A percentile compares a stretch with the other conserved stretches of the same genome.
Conservation (phyloP, 1,140 invertebrate genomes). For the Watersipora subatra region DNA sequence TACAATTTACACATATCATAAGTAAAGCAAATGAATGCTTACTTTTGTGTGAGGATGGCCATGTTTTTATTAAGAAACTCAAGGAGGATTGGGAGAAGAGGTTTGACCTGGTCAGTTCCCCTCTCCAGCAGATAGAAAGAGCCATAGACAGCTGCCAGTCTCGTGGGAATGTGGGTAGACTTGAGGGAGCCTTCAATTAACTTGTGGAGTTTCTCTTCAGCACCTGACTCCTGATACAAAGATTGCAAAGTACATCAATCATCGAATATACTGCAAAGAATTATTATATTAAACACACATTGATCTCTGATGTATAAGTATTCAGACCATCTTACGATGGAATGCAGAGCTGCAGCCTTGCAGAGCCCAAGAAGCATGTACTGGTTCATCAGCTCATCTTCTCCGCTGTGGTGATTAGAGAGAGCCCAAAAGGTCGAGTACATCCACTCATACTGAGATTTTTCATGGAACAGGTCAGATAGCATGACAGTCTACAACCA, state of each 20-base stretch:
- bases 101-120: conserved; percentile 32
- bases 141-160: conserved; percentile 57
- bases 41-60: no score
- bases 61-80: conserved; percentile 58
- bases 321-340: no score
- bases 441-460: conserved; percentile 59
- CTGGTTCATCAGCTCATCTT: conserved; percentile 58
- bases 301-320: no score
- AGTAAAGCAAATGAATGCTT: no score
- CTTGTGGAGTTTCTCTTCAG: conserved; percentile 48
- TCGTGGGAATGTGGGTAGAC: conserved; percentile 51
- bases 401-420: conserved; percentile 47
- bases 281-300: no score
- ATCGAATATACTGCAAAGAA: no score
- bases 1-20: no score
- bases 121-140: conserved; percentile 59
- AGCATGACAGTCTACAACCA: conserved; percentile 42
- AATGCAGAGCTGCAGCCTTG: conserved; percentile 49
- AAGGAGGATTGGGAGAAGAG: conserved; percentile 50
- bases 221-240: conserved; percentile 23
- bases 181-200: conserved; percentile 51
- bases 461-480: conserved; percentile 58
- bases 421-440: conserved; percentile 52
- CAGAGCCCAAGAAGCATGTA: conserved; percentile 55
- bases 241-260: no score